These are phyloP conservation scores for Mustelus asterias DNA, from an alignment of 2,113 vertebrate species.

Conservation along the genomic window DNA sequence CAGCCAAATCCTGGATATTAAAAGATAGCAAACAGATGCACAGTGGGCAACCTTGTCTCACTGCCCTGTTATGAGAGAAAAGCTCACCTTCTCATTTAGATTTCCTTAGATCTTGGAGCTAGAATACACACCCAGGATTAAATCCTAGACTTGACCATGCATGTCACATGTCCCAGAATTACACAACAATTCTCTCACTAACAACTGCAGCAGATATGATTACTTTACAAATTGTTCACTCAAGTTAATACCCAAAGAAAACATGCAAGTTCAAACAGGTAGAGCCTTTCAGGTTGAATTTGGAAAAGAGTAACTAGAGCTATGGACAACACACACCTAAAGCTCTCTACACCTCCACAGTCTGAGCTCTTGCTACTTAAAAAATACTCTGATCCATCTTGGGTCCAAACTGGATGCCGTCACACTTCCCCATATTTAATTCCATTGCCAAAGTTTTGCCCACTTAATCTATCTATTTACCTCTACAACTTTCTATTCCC, in stretches of 20 bases:
- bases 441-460: not conserved
- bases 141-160: not conserved
- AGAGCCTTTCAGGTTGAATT: not conserved
- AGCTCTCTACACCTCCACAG: too few relatives aligned
- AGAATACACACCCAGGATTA: not conserved
- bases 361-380: too few relatives aligned
- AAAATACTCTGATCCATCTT: not conserved
- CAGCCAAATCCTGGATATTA: not conserved
- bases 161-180: not conserved
- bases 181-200: not conserved
- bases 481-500: not conserved
- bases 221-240: not conserved
- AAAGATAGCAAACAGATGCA: too few relatives aligned
- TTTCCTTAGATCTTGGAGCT: not conserved
- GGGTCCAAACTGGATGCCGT: not conserved
- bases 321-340: not conserved
- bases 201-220: not conserved
- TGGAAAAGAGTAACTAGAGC: not conserved
- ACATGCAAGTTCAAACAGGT: not conserved
- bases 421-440: not conserved
- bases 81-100: not conserved
- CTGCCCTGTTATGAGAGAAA: not conserved
- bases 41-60: not conserved
- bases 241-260: not conserved
- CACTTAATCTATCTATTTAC: not conserved